Conservation (phyloP, 1,140 invertebrate genomes). For the Solenopsis fugax region DNA sequence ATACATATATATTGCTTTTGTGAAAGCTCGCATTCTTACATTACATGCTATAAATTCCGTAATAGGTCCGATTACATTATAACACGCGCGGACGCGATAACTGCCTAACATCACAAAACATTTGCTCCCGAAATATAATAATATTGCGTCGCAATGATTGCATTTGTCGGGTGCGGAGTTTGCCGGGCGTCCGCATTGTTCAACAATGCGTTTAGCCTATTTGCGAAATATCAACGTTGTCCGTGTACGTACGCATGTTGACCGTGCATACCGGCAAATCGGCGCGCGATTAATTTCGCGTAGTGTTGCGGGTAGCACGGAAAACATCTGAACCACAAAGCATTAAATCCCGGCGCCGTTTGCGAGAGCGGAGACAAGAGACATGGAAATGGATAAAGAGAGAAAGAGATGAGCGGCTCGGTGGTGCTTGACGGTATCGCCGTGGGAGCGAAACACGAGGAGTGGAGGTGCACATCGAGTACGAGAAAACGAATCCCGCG, state of each 20-base stretch:
- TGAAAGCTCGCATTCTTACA: neutral
- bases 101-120: constrained; percentile 48
- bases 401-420: constrained; percentile 16
- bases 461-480: constrained; percentile 9
- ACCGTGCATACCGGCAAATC: constrained; percentile 61
- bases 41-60: neutral
- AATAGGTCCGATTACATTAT: constrained; percentile 30
- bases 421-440: constrained; percentile 36
- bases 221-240: constrained; percentile 60
- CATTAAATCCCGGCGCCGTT: constrained; percentile 42
- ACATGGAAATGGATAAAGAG: constrained; percentile 3
- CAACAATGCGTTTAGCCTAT: constrained; percentile 64
- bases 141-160: constrained; percentile 60
- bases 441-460: constrained; percentile 22
- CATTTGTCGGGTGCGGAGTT: constrained; percentile 46
- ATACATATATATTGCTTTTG: neutral
- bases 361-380: constrained; percentile 26
- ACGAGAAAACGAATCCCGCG: constrained; percentile 49
- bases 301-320: constrained; percentile 23
- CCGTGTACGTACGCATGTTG: constrained; percentile 27
- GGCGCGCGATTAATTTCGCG: constrained; percentile 49
- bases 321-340: constrained; percentile 51
- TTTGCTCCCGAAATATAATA: constrained; percentile 56
- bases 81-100: neutral
- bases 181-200: constrained; percentile 44